These are phyloP conservation scores for Taenaris catops DNA, from an alignment of 2,888 invertebrate species.

Conservation along the genomic window DNA sequence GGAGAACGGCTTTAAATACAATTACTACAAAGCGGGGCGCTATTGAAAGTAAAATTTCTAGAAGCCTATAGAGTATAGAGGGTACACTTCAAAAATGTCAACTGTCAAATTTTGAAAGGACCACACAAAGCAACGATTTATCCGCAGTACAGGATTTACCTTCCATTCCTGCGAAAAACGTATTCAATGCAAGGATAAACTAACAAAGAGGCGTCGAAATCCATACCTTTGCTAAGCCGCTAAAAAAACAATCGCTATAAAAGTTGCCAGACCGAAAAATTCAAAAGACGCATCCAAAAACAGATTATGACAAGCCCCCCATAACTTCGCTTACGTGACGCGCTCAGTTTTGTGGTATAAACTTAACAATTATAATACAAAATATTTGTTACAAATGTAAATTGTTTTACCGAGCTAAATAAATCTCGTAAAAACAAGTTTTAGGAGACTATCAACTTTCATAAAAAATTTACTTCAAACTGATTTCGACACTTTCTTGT, in stretches of 20 bases:
- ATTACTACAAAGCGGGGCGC: constrained; percentile 26
- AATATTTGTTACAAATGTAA: no score
- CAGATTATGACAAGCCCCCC: constrained; percentile 76
- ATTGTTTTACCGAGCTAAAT: no score
- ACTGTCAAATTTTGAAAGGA: constrained; percentile 50
- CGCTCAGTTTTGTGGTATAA: no score
- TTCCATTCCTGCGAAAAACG: constrained; percentile 64
- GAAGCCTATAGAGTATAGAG: constrained; percentile 32
- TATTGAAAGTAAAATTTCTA: constrained; percentile 55
- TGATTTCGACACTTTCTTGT: no score
- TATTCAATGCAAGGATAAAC: constrained; percentile 56
- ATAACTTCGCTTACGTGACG: no score
- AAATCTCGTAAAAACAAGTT: no score
- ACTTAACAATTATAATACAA: no score
- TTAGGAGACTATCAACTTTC: no score
- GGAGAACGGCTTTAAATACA: constrained; percentile 27
- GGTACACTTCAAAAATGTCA: constrained; percentile 52
- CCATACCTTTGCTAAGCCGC: constrained; percentile 58
- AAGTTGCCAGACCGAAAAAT: constrained; percentile 69
- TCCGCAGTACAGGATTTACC: constrained; percentile 50
- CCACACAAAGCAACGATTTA: constrained; percentile 58
- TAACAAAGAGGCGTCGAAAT: constrained; percentile 76
- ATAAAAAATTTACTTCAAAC: no score
- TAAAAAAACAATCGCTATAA: constrained; percentile 44
- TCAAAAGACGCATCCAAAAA: constrained; percentile 67